Evolutionary conservation across 1,140 invertebrate genomes (phyloP).

Genomic region (Panagrolaimus sp.): DNA sequence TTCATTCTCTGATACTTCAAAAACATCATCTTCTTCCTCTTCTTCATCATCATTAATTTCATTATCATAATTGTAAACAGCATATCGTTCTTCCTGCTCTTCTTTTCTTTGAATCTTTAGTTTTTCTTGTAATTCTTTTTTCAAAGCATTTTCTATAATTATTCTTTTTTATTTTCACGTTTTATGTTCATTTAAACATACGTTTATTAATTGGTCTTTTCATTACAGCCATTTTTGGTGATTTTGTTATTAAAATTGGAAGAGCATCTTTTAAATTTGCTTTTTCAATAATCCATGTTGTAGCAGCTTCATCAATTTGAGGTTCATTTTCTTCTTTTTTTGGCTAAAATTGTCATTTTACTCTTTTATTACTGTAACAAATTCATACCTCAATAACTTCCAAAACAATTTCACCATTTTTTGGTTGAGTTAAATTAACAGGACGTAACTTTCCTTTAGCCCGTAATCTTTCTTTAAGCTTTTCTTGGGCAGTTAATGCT

Average conservation of each 20-base stretch:
- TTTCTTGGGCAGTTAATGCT: not conserved
- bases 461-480: not conserved
- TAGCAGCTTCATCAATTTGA: not conserved
- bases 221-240: not conserved
- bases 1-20: too few relatives aligned
- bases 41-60: not conserved
- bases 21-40: not conserved
- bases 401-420: not conserved
- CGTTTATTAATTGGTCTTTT: not conserved
- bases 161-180: too few relatives aligned
- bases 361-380: not conserved
- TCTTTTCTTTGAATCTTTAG: not conserved
- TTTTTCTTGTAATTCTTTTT: not conserved
- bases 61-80: conserved; percentile 1
- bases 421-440: not conserved
- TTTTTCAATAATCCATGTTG: not conserved
- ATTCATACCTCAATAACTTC: not conserved
- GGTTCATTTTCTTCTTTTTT: not conserved
- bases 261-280: not conserved
- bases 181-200: too few relatives aligned
- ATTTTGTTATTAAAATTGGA: not conserved
- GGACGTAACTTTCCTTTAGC: not conserved
- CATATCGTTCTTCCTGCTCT: not conserved
- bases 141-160: not conserved
- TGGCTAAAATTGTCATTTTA: not conserved